These are phyloP conservation scores for Mesaphorura yosii DNA, from an alignment of 1,140 invertebrate species.

Conservation along the genomic window DNA sequence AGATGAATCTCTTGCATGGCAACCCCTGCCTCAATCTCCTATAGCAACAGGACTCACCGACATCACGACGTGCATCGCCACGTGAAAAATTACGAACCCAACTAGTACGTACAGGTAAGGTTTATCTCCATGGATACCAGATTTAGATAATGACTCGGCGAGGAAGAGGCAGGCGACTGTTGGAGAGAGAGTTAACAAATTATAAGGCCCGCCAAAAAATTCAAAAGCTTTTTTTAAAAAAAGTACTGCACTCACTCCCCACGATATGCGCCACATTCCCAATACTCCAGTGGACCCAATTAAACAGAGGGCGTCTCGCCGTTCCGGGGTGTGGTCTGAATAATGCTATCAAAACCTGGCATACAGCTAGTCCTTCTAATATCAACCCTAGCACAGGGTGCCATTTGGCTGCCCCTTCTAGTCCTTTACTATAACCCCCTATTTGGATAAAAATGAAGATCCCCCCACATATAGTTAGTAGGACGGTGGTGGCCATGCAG, in stretches of 20 bases:
- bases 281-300: slow-evolving; percentile 87
- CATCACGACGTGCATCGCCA: slow-evolving; percentile 74
- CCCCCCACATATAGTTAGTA: slow-evolving; percentile 61
- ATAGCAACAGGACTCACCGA: slow-evolving; percentile 75
- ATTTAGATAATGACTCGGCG: slow-evolving; percentile 68
- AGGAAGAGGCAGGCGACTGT: slow-evolving; percentile 87
- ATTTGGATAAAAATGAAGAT: slow-evolving; percentile 74
- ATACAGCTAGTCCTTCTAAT: slow-evolving; percentile 64
- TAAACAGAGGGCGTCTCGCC: slow-evolving; percentile 70
- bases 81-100: slow-evolving; percentile 77
- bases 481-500: slow-evolving; percentile 70
- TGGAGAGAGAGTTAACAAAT: slow-evolving; percentile 36
- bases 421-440: slow-evolving; percentile 42
- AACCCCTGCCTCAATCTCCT: no score
- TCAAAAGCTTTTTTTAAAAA: slow-evolving; percentile 15
- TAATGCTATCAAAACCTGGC: slow-evolving; percentile 71
- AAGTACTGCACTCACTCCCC: slow-evolving; percentile 55
- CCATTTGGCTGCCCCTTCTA: slow-evolving; percentile 51
- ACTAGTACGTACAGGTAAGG: slow-evolving; percentile 47
- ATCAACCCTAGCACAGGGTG: slow-evolving; percentile 69
- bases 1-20: no score
- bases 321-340: slow-evolving; percentile 75
- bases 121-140: slow-evolving; percentile 64
- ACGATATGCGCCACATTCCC: slow-evolving; percentile 86
- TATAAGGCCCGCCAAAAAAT: slow-evolving; percentile 10